These are phyloP conservation scores for Otolemur crassicaudatus DNA, from an alignment of 2,797 vertebrate species.

Conservation along the genomic window DNA sequence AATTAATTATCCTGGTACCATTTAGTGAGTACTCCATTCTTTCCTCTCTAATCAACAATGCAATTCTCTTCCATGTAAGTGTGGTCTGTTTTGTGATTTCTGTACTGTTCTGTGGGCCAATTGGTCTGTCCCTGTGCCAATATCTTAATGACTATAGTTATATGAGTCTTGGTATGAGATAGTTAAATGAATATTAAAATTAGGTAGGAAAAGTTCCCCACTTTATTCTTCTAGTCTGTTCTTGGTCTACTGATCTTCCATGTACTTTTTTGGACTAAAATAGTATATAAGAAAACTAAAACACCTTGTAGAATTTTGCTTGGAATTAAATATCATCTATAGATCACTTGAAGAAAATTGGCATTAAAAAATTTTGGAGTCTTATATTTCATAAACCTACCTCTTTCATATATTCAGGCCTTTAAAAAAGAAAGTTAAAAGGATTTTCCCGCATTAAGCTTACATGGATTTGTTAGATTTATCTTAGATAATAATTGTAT, in stretches of 20 bases:
- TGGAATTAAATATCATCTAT: background rate
- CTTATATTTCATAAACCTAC: background rate
- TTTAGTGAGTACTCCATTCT: background rate
- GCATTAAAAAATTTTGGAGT: background rate
- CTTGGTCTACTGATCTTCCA: background rate
- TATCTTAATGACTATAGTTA: background rate
- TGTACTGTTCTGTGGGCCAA: background rate
- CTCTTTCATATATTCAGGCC: background rate
- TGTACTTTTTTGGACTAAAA: background rate
- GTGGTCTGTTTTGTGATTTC: background rate
- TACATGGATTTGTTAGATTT: background rate
- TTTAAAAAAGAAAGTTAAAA: background rate
- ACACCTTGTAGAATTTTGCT: background rate
- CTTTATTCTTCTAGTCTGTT: background rate
- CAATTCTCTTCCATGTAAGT: too few species aligned
- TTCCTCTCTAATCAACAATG: background rate
- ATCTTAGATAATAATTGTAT: background rate
- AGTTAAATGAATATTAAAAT: background rate
- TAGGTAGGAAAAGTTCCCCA: background rate
- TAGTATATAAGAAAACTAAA: background rate
- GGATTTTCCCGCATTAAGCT: background rate
- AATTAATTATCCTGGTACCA: background rate
- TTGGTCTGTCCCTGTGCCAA: background rate
- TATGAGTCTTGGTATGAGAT: background rate
- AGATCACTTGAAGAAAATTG: background rate